Evolutionary conservation across 1,140 invertebrate species (phyloP), one percentile per base, ranked within the genome.

Genomic region (Geopemphigus sp.): DNA sequence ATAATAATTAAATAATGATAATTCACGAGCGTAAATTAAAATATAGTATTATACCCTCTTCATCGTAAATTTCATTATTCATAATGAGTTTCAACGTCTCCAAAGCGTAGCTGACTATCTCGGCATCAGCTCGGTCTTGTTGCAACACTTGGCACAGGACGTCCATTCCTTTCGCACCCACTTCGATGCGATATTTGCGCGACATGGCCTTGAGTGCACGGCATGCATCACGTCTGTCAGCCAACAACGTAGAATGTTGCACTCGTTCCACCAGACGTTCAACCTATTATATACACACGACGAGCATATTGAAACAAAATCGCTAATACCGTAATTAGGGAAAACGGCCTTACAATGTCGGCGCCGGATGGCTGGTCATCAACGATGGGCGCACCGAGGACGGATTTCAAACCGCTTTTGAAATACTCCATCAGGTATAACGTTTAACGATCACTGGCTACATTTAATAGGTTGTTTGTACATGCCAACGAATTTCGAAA

Each of bases 171-270:
- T 95, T 94, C 14, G 96, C 96, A 24, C 97, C 97, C 68, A 99
- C 97, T 87, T 98, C 95, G 5, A 99, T 88, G 12, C 97, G 88
- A 85, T 95, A 96, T 84, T 95, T 97, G 84, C 92, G 91, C 0
- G 97, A 98, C 73, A 99, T 87, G 2, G 96, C 94, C 87, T 96
- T 96, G 2, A 99, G 89, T 0, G 95, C 96, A 83, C 96, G 89
- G 83, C 98, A 97, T 5, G 97, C 97, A 92, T 99, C 96, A 84
- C 97, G 86, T 76, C 97, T 88, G 84, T 99, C 98, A 85, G 98
- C 95, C 19, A 99, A 86, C 59, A 98, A 86, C 10, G 94, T 97
- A 12, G 97, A 98, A 54, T 94, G 94, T 84, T 92, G 91, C 3
- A 98, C 90, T 83, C 98, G 88, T 84, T 98, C 95, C 15, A 98